Base-by-base conservation (phyloP, 2,797 vertebrate genomes). In the Loris lydekkerianus region DNA sequence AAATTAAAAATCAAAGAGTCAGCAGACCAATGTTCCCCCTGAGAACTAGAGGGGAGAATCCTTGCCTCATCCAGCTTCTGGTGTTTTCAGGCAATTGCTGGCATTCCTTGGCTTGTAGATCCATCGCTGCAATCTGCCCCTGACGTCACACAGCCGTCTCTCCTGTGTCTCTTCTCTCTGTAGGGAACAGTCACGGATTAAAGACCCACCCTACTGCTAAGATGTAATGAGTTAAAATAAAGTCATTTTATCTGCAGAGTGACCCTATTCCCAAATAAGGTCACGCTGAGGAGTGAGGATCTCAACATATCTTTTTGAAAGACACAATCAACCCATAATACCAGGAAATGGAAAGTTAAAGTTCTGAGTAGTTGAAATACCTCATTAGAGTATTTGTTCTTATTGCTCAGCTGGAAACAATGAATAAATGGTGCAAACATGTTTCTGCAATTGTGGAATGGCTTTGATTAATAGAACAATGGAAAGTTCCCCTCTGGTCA, bases 381-480 rank as follows among this genome's bases (percentile, higher is more conserved):
- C 27, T 31, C 53, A 13, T 5, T 8, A 70, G 73, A 85, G 31
- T 21, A 37, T 43, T 88, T 94, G 46, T 76, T 60, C 2, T 7
- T 73, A 60, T n/a, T 94, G 25, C 23, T 86, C 89, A 88, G 69
- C 56, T 96, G 84, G 86, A 82, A 98, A 89, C 76, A 96, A 81
- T 29, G 81, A 96, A 86, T 23, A 86, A 94, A 43, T 80, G 89
- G 46, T 77, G 73, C 96, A 95, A 97, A 67, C 49, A 97, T 88
- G 46, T 77, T 76, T 75, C 89, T 85, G 14, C 20, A 80, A 0
- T 31, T 69, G 63, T 84, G 87, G 96, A 69, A 93, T 96, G 85
- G 80, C 53, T 96, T 80, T 97, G 29, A 25, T 96, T 97, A 97
- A 69, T 65, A 90, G 61, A 92, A 34, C 69, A 91, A 85, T 46